Base-by-base conservation (phyloP, 2,113 vertebrate genomes). In the Varanus komodoensis region DNA sequence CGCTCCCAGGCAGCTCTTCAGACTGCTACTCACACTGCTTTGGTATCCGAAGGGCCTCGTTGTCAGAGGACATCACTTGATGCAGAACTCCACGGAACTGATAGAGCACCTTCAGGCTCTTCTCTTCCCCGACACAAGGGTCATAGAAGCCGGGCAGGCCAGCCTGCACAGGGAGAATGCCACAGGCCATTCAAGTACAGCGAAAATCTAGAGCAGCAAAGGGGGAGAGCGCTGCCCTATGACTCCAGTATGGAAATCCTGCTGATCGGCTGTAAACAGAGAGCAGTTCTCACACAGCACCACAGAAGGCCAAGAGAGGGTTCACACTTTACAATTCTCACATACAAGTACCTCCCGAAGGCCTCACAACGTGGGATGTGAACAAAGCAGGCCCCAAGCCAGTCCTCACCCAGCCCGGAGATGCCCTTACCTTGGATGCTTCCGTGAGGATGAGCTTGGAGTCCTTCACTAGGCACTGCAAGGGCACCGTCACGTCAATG, bases 361-460 rank as follows among this genome's bases (percentile, higher is more conserved):
- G n/a, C 15, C 1, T 14, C 73, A 19, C 6, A 50, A 0, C 11
- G 12, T 52, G 48, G 50, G 48, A 50, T 27, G 8, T 27, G 25
- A 52, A 15, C 34, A 77, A 44, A 44, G 12, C 77, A 54, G 23
- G 27, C 44, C 44, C 44, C 77, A 52, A 54, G 50, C 48, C 50
- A 17, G 75, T 3, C 19, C 61, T 15, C 61, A 4, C 23, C 67
- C 48, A 15, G 84, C n/a, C 25, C 67, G 86, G 61, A 29, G 69
- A 1, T 34, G 54, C 6, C 61, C 74, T 57, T 74, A 99, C 99
- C 98, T 99, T 99, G 93, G 98, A 98, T 8, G 99, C 97, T 93
- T 99, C 99, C 0, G 99, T 99, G 78, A 99, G 98, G 96, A 99
- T 98, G 95, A 99, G 98, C 93, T 99, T 99, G 0, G 99, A 99